Evolutionary conservation across 2,888 invertebrate species (phyloP), one percentile per base, ranked within the genome.

Genomic region (Cistogaster globosa): DNA sequence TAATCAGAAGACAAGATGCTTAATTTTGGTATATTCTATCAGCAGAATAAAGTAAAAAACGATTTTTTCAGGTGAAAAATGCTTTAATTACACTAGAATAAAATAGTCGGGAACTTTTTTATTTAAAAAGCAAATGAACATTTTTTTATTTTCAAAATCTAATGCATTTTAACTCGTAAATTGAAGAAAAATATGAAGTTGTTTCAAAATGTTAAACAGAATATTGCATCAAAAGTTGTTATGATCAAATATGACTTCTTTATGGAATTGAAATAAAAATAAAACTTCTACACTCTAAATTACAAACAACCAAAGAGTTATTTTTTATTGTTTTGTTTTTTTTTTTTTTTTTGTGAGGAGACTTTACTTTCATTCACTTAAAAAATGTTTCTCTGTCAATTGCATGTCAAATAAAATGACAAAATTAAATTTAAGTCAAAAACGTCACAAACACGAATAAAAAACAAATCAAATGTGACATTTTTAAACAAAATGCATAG

Each of bases 391-490:
- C 36, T 63, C 51, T 79, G 71, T 83, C 86, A 86, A 83, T 79
- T 79, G 86, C 79, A 69, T 83, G 86, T 83, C 83, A 86, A 79
- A 82, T 72, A 84, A 84, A 76, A 84, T 83, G 77, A 88, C 86
- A 87, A 89, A 90, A 90, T 90, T 90, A 87, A 90, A 90, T 90
- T 90, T 87, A 88, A 90, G 89, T 90, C 90, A 90, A 87, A 87
- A 72, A 72, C 48, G 76, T 71, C 79, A 83, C 75, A 76, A 90
- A 88, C 38, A 82, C 32, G 20, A 60, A n/a, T 72, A 65, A 32
- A 20, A 63, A 65, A 51, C 74, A 60, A 82, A 78, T 78, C 82
- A 85, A 81, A 85, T 85, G 55, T 85, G 84, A 78, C 84, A 78
- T 22, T 69, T 26, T 58, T 45, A 75, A 72, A 86, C 71, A 78